A percentile compares a stretch with the other conserved stretches of the same genome.
These are phyloP conservation scores for Hedychridium roseum DNA, from an alignment of 2,888 invertebrate genomes.

Conservation along the genomic window DNA sequence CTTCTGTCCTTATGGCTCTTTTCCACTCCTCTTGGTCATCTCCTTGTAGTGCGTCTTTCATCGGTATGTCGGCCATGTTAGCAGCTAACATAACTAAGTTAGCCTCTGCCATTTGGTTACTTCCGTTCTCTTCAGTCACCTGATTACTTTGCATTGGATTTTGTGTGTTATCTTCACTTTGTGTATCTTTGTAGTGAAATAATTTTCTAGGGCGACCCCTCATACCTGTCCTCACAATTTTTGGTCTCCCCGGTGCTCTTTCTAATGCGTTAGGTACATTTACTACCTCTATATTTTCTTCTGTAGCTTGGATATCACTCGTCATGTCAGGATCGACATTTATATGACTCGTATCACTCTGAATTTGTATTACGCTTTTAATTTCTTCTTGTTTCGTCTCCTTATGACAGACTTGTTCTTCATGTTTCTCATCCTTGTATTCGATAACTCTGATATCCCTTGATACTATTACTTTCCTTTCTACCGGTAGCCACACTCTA, in stretches of 20 bases:
- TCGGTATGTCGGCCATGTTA: slow-evolving; percentile 6
- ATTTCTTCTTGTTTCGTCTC: not conserved
- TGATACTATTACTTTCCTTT: slow-evolving; percentile 17
- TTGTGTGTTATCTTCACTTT: not conserved
- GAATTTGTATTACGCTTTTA: not conserved
- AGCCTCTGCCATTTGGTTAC: not conserved
- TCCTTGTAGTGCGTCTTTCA: slow-evolving; percentile 1
- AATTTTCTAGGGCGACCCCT: slow-evolving; percentile 13
- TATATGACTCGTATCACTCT: not conserved
- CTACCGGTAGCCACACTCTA: slow-evolving; percentile 25
- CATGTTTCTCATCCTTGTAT: not conserved
- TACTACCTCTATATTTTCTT: not conserved
- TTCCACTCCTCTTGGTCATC: slow-evolving; percentile 6
- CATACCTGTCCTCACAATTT: slow-evolving; percentile 2
- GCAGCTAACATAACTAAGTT: not conserved
- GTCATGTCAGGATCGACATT: not conserved
- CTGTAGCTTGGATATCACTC: not conserved
- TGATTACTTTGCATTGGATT: not conserved
- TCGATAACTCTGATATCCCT: slow-evolving; percentile 16
- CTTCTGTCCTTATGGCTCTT: slow-evolving; percentile 9
- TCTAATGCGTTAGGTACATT: not conserved
- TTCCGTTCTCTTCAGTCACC: not conserved
- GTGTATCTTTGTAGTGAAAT: not conserved
- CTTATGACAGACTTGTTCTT: not conserved
- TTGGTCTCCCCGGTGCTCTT: not conserved